A percentile compares a stretch with the other conserved stretches of the same genome.
These are phyloP conservation scores for Gryllus longicercus DNA, from an alignment of 2,888 invertebrate species.

Conservation along the genomic window DNA sequence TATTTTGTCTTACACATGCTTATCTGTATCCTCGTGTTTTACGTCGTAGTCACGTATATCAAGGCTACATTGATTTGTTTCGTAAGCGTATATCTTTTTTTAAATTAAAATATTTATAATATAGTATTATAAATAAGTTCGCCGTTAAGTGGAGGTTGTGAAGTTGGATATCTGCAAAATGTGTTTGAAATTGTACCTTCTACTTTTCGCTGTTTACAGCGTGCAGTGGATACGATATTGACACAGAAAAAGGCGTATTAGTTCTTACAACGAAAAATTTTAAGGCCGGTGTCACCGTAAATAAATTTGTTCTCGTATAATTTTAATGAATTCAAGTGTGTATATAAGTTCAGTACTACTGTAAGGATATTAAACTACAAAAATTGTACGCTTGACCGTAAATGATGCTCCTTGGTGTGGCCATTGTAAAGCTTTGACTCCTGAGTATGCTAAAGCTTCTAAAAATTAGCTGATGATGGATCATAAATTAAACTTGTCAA, in stretches of 20 bases:
- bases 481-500: conserved; percentile 88
- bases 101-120: too few species aligned
- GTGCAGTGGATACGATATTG: conserved; percentile 64
- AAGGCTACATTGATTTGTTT: too few species aligned
- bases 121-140: not conserved
- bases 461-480: conserved; percentile 71
- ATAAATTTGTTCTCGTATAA: conserved; percentile 88
- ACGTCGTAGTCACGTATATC: too few species aligned
- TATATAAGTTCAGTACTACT: not conserved
- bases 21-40: too few species aligned
- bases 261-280: conserved; percentile 88
- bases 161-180: conserved; percentile 18
- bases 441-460: conserved; percentile 95
- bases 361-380: too few species aligned
- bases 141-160: not conserved
- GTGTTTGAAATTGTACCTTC: conserved; percentile 29
- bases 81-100: too few species aligned
- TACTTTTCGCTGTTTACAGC: conserved; percentile 11
- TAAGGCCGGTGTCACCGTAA: conserved; percentile 69
- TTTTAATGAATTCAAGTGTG: conserved; percentile 59
- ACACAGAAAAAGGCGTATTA: conserved; percentile 81
- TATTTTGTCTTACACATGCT: too few species aligned
- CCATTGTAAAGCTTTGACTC: conserved; percentile 96
- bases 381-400: too few species aligned
- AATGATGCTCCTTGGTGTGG: conserved; percentile 97